Evolutionary conservation across 2,797 vertebrate species (phyloP), one percentile per base, ranked within the genome.

Genomic region (Cirrhinus molitorella): DNA sequence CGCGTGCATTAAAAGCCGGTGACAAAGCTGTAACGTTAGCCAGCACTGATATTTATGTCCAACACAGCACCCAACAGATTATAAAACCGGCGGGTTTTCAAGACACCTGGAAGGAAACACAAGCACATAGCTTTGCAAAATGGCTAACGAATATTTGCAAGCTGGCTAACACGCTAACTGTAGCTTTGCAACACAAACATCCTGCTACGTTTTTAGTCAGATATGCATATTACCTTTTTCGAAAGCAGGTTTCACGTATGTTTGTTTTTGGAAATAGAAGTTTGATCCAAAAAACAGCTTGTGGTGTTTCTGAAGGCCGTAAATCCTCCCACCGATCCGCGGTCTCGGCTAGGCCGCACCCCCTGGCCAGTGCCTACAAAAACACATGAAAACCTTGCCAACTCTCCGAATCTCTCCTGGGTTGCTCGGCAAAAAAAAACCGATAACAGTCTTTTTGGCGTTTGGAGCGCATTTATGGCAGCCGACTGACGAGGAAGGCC

Each of bases 121-220:
- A 49, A 25, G 28, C 43, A 49, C 31, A 40, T 8, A 17, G 63
- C 63, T 34, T 28, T 61, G 49, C 82, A 71, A 83, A 77, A 83
- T 49, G 53, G 66, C 65, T 23, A 76, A 55, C 59, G 49, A 55
- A 40, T 53, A 71, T 85, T 65, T 53, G 89, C 68, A 87, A 89
- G 91, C 84, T 88, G 87, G 91, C 92, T 90, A 81, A 34, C 57
- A 63, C 40, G 92, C 90, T 93, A 94, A 91, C 91, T 78, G 16
- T 49, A 47, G 72, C 72, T 43, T 55, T 57, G 40, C 31, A 25
- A 51, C 61, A 47, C 10, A n/a, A 59, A 59, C 37, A 28, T 55
- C 3, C 0, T 31, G 8, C 5, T 21, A 19, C 12, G 53, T 19
- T 45, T 34, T 17, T 31, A 13, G 57, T 45, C 5, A 34, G 19